Base-by-base conservation (phyloP, 2,113 vertebrate genomes). In the Galeopterus variegatus region DNA sequence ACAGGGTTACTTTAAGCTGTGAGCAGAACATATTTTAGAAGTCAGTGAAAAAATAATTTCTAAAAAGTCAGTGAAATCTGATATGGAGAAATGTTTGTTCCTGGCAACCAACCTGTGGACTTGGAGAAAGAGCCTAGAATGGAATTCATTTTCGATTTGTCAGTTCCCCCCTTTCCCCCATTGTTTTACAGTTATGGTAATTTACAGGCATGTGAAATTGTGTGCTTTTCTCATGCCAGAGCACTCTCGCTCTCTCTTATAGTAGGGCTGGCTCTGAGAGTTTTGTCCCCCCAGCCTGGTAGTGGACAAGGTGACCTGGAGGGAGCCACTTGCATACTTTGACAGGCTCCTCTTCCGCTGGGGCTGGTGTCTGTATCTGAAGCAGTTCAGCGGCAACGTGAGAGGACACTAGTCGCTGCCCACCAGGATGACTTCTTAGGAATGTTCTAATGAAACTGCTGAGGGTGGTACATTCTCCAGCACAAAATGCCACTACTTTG, bases 31-130 rank as follows among this genome's bases (percentile, higher is more conserved):
- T 45, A 69, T 93, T 93, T 96, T 92, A 89, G 64, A 83, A 73
- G 48, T 80, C 24, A 92, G 17, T 85, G 45, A 94, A 96, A 91
- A 83, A 75, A 70, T 50, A 82, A 31, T 58, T 85, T 95, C 88
- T 93, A 52, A 92, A 67, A 86, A 95, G 48, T 88, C 48, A 54
- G 9, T 83, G 85, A 94, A 86, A 95, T 87, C 76, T 73, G 52
- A 90, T 94, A n/a, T 76, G 62, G 69, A 81, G 64, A 92, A 91
- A 75, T 94, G 50, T 76, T 95, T 96, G n/a, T 65, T 95, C n/a
- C 36, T 94, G 41, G 28, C 21, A 58, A 60, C 80, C 81, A 90
- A 60, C 50, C 80, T 67, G 36, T 65, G 26, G 52, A 23, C 45
- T 90, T 60, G 64, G n/a, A 96, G 76, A 85, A 54, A 28, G 41